These are phyloP conservation scores for Cherax destructor DNA, from an alignment of 1,140 invertebrate genomes.

Conservation along the genomic window DNA sequence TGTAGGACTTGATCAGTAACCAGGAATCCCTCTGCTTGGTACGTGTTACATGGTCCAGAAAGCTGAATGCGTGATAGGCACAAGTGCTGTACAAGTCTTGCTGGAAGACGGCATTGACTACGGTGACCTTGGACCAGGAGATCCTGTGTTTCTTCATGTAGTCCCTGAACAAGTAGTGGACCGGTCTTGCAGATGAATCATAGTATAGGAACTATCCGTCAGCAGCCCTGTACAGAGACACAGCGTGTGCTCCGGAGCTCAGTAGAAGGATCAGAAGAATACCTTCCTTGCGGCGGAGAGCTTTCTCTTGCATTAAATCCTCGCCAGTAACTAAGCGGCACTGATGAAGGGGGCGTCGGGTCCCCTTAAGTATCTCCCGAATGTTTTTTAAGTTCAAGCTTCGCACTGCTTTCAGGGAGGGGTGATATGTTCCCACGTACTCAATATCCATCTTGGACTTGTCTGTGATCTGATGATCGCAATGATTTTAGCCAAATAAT, in stretches of 20 bases:
- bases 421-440: not conserved
- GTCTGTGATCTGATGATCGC: too few species aligned
- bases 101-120: not conserved
- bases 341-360: not conserved
- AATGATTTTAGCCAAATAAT: too few species aligned
- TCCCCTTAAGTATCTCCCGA: not conserved
- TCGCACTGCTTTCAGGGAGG: not conserved
- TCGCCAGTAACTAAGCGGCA: not conserved
- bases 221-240: not conserved
- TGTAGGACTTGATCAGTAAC: not conserved
- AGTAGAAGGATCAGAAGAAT: not conserved
- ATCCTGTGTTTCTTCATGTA: not conserved
- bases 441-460: too few species aligned
- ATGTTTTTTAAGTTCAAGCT: not conserved
- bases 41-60: not conserved
- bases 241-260: not conserved
- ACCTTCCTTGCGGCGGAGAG: not conserved
- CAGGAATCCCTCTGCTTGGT: not conserved
- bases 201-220: slow-evolving; percentile 17
- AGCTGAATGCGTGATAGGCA: slow-evolving; percentile 24
- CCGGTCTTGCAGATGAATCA: not conserved
- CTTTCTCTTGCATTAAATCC: not conserved
- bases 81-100: not conserved
- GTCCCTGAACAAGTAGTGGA: not conserved
- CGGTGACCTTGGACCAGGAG: not conserved